Conservation (phyloP, 2,113 vertebrate species). For the Pluvialis apricaria region DNA sequence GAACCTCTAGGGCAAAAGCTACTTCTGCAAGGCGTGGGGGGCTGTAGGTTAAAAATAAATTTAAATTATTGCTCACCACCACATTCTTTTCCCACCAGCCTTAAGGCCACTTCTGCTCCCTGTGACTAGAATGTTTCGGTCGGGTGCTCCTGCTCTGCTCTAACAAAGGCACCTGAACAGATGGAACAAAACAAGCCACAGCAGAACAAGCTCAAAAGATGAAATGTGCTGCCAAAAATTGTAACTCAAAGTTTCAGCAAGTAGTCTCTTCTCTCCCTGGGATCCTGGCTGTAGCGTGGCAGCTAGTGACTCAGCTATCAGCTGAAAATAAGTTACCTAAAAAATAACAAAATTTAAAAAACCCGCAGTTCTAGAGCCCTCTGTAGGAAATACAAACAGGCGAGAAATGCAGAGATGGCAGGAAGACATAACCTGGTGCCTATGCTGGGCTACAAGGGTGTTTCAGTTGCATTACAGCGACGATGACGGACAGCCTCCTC, state of each 20-base stretch:
- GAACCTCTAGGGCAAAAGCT: neutral
- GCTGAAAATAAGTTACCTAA: neutral
- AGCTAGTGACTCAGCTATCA: neutral
- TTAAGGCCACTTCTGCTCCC: neutral
- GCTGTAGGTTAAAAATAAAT: neutral
- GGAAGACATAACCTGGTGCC: neutral
- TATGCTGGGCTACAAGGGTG: neutral
- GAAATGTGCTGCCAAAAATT: neutral
- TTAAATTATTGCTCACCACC: neutral
- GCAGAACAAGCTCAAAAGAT: neutral
- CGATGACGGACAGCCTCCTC: fast-evolving
- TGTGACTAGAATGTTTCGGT: neutral
- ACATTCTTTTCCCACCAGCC: neutral
- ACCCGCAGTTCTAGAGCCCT: neutral
- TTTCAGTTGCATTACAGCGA: neutral
- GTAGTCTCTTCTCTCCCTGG: neutral
- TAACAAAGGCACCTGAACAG: constrained; percentile 10
- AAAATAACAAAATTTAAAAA: neutral
- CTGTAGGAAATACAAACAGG: neutral
- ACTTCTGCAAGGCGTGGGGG: fast-evolving
- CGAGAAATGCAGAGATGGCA: neutral
- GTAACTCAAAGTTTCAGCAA: neutral
- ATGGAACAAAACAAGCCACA: constrained; percentile 7
- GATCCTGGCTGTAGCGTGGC: neutral
- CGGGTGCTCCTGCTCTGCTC: neutral